Percentiles rank a stretch among this genome's conserved stretches.
These are phyloP conservation scores for Coptodon rendalli DNA, from an alignment of 2,113 vertebrate species.

Conservation along the genomic window DNA sequence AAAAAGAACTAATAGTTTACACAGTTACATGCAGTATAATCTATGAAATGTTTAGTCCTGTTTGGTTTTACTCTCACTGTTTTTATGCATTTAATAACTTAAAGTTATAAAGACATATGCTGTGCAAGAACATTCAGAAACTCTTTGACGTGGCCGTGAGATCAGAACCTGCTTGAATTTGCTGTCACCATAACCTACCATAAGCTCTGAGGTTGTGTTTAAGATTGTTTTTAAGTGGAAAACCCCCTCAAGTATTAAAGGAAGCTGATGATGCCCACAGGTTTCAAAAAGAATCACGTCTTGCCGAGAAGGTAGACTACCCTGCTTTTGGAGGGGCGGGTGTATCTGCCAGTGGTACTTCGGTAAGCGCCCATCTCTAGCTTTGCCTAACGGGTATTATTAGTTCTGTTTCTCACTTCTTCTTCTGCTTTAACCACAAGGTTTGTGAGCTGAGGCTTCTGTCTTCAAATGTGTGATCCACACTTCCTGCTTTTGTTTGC, in stretches of 20 bases:
- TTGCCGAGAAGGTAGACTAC: conserved; percentile 87
- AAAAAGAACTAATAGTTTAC: background rate
- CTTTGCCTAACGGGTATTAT: background rate
- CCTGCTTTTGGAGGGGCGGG: conserved; percentile 60
- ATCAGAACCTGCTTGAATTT: background rate
- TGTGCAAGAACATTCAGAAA: background rate
- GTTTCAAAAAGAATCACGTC: conserved; percentile 77
- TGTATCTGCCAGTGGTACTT: conserved; percentile 60
- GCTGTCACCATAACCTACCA: background rate
- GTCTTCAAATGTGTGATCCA: background rate
- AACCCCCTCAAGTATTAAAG: background rate
- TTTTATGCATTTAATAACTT: background rate
- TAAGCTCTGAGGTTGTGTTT: background rate
- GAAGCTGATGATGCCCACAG: conserved; percentile 53
- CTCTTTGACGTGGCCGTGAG: background rate
- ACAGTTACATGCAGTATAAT: background rate
- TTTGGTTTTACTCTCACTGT: background rate
- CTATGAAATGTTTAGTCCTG: background rate
- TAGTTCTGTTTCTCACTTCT: background rate
- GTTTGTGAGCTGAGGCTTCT: background rate
- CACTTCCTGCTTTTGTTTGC: background rate
- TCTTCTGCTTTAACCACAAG: background rate
- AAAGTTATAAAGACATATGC: background rate
- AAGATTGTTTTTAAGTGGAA: background rate
- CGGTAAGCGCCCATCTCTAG: conserved; percentile 63